These are phyloP conservation scores for Eclectus roratus DNA, from an alignment of 2,113 vertebrate species.

Conservation along the genomic window DNA sequence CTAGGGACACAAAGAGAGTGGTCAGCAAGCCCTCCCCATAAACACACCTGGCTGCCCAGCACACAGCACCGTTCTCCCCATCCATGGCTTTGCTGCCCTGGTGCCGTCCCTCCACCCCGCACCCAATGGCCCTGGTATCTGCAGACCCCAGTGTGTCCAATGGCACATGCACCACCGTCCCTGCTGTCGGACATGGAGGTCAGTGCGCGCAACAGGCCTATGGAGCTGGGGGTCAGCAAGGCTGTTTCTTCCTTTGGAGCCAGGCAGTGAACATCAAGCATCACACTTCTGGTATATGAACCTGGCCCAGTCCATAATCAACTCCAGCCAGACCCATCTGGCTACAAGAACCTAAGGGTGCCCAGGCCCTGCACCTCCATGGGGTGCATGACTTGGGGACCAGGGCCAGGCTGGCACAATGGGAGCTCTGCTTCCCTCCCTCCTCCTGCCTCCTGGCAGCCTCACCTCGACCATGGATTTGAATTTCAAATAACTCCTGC, in stretches of 20 bases:
- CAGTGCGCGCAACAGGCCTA: background rate
- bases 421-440: background rate
- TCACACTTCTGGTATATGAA: background rate
- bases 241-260: accelerated
- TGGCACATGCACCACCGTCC: accelerated
- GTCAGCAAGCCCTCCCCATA: slow-evolving; percentile 39
- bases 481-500: slow-evolving; percentile 31
- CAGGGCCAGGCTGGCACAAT: background rate
- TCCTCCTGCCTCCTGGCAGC: background rate
- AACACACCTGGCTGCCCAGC: background rate
- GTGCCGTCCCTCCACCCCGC: background rate
- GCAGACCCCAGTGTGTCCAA: background rate
- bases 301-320: background rate
- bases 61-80: background rate
- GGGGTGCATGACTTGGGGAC: background rate
- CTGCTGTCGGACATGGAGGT: background rate
- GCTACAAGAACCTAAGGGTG: background rate
- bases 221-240: background rate
- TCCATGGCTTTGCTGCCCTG: background rate
- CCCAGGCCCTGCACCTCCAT: background rate
- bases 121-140: background rate
- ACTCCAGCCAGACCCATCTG: background rate
- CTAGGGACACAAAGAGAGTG: slow-evolving; percentile 67
- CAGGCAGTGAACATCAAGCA: background rate
- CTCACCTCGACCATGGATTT: background rate